phyloP scores from a whole-genome alignment of 1,140 invertebrate genomes.

The Sesamia nonagrioides region DNA sequence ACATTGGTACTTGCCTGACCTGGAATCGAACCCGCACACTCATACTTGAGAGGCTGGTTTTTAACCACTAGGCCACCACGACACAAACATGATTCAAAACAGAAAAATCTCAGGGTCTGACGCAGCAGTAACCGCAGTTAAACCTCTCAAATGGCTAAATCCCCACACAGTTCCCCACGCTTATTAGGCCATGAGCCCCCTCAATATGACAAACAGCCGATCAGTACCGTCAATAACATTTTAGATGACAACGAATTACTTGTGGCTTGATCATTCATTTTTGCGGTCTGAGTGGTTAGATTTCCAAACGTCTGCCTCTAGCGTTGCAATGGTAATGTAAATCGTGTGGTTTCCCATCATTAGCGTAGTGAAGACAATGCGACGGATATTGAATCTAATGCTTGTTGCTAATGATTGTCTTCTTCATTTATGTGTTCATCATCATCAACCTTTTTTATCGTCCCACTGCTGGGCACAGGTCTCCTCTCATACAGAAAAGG shows the following conservation, averaged over 20 bases:
- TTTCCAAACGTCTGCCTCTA: constrained; percentile 8
- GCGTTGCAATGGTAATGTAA: background rate
- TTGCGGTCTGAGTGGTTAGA: background rate
- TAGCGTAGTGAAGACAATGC: constrained; percentile 20
- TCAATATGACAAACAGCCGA: background rate
- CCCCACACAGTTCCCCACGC: background rate
- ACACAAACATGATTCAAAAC: too few species aligned
- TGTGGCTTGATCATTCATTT: background rate
- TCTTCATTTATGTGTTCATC: background rate
- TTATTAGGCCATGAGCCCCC: background rate
- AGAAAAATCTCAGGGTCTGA: background rate
- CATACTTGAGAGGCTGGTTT: too few species aligned
- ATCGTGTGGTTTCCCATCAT: constrained; percentile 22
- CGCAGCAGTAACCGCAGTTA: background rate
- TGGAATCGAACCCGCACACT: too few species aligned
- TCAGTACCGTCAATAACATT: background rate
- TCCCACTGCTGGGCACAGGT: too few species aligned
- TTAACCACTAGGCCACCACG: too few species aligned
- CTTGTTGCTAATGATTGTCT: background rate
- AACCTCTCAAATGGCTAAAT: background rate
- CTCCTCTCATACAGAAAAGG: too few species aligned
- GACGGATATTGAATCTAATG: background rate
- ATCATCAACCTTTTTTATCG: too few species aligned
- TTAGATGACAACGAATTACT: background rate
- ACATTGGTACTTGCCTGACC: too few species aligned